Evolutionary conservation across 2,888 invertebrate species (phyloP), one percentile per base, ranked within the genome.

Genomic region (Amiota minor): DNA sequence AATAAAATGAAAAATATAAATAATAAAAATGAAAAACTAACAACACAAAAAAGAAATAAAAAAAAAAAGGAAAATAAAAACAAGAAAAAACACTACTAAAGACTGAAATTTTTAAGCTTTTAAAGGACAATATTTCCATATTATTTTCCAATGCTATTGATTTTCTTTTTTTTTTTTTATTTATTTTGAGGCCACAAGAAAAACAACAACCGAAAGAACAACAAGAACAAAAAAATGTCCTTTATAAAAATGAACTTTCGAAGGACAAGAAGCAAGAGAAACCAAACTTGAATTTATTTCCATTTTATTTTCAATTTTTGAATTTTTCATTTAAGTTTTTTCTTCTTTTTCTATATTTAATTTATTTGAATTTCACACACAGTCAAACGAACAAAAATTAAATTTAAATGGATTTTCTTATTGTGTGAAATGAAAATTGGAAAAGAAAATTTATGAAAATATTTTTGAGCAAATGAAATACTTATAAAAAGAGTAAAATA

Each of bases 21-120:
- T 67, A 56, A 47, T 14, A 45, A 46, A 62, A 59, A 46, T 12
- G 9, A 16, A 46, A 20, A 61, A 68, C 35, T 69, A 59, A 47
- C 68, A 68, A 35, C 49, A 50, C n/a, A 53, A 80, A 77, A 77
- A 79, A 80, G 78, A 80, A 76, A 72, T 76, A 78, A 77, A 78
- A 77, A 14, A 50, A 14, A 56, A 55, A 61, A 35, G 45, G 64
- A 67, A 35, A n/a, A 16, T 18, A 47, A 55, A 55, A 62, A 62
- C 6, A 62, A 56, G 72, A 72, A 74, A 73, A 71, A 72, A 76
- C 72, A 82, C 84, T 86, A 89, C 87, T 89, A 89, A 89, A 89
- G 89, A 89, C 89, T 89, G 89, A 89, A 88, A 87, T 89, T 89
- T 88, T 89, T 89, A 89, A 89, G 89, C 89, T 89, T 89, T 89